These are phyloP conservation scores for Falco biarmicus DNA, from an alignment of 2,797 vertebrate genomes.

Conservation along the genomic window DNA sequence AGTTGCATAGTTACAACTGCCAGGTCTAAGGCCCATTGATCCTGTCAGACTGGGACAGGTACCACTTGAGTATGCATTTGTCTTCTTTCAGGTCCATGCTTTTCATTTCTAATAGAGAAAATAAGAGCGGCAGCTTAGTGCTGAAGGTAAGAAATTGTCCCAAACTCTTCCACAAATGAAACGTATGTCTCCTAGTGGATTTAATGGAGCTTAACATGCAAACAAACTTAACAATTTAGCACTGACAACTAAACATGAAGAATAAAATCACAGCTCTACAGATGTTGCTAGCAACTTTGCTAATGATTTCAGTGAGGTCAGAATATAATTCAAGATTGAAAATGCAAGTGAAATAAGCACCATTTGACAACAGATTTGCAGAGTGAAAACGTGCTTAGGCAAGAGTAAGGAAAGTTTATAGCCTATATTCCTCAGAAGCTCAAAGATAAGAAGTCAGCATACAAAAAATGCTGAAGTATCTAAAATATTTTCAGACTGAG, in stretches of 20 bases:
- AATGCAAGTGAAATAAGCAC: not conserved
- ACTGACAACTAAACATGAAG: not conserved
- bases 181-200: not conserved
- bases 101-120: not conserved
- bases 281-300: not conserved
- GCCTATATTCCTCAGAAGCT: not conserved
- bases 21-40: not conserved
- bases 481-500: not conserved
- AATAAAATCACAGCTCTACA: not conserved
- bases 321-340: not conserved
- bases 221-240: not conserved
- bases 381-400: not conserved
- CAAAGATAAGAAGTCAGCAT: not conserved
- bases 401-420: not conserved
- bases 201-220: not conserved
- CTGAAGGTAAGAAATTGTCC: not conserved
- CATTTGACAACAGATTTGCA: not conserved
- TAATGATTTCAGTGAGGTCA: not conserved
- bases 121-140: not conserved
- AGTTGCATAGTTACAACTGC: not conserved
- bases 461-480: not conserved
- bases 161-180: not conserved
- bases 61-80: not conserved
- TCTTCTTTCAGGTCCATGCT: not conserved
- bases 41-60: not conserved